Base-by-base conservation (phyloP, 2,797 vertebrate genomes). In the Aplochiton taeniatus region DNA sequence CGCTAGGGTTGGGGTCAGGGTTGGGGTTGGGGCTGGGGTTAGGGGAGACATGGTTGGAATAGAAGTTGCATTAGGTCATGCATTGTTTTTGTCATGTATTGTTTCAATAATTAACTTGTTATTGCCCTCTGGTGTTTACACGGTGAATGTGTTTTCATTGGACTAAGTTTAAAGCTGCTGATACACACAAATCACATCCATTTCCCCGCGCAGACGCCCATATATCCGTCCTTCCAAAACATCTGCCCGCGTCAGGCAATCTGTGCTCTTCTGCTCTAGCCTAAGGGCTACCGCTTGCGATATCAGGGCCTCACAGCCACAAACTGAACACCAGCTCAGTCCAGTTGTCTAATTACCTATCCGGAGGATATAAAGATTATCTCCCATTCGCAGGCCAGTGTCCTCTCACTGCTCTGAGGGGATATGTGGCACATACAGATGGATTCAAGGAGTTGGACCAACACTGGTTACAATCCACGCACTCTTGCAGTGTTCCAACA, bases 81-180 rank as follows among this genome's bases (percentile, higher is more conserved):
- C n/a, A n/a, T n/a, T n/a, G n/a, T 31, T 20, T 46, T 11, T 9
- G 54, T 8, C 19, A 17, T 12, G 10, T 54, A 19, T 54, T 48
- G 14, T 19, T 54, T 31, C 43, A 11, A 20, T 60, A 58, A 60
- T 60, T 57, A 59, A 61, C 68, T 63, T 65, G 13, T 79, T 54
- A 61, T 59, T 69, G 20, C 82, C 84, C 84, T 81, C 90, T 87
- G 66, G 77, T 89, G 89, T 68, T 72, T 68, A 74, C 4, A 59
- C 14, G 12, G 43, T 61, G 54, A 44, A 64, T 58, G 20, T 4
- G 12, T 11, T 19, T 75, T 19, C 63, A 55, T 8, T 43, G 16
- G 16, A 13, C 10, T 8, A 10, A 44, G 63, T 7, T 18, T 49
- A 56, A 9, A 65, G 17, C 62, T 3, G 11, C 57, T 9, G 55